Evolutionary conservation across 2,797 vertebrate genomes (phyloP).

Genomic region (Malurus leucopterus): DNA sequence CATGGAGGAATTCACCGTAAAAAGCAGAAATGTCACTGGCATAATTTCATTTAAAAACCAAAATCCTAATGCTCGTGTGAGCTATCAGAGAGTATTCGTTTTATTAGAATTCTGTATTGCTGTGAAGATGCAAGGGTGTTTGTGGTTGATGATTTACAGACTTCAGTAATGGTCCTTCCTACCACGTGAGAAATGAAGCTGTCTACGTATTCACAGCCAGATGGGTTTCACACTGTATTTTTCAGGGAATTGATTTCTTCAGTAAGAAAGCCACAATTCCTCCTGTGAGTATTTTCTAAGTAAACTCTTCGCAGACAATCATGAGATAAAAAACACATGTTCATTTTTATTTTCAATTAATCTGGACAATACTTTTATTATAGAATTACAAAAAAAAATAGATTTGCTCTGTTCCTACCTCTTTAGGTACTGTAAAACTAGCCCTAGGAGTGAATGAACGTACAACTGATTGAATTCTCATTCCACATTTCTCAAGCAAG

Average conservation of each 20-base stretch:
- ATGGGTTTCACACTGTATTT: neutral
- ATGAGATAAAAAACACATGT: neutral
- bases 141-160: neutral
- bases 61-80: neutral
- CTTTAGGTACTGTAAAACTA: neutral
- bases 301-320: neutral
- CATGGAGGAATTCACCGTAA: rapidly evolving
- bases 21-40: neutral
- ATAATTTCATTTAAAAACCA: neutral
- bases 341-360: neutral
- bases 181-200: neutral
- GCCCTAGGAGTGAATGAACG: neutral
- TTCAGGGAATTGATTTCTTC: neutral
- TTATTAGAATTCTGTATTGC: neutral
- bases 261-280: neutral
- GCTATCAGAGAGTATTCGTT: neutral
- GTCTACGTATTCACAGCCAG: neutral
- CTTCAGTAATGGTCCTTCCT: neutral
- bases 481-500: neutral
- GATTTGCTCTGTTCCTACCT: neutral
- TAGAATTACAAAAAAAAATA: neutral
- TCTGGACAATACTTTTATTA: neutral
- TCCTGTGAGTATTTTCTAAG: neutral
- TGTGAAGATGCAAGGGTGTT: neutral
- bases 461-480: neutral